A percentile compares a stretch with the other conserved stretches of the same genome.
phyloP scores from a whole-genome alignment of 2,113 vertebrate genomes.

The Hyaena hyaena region DNA sequence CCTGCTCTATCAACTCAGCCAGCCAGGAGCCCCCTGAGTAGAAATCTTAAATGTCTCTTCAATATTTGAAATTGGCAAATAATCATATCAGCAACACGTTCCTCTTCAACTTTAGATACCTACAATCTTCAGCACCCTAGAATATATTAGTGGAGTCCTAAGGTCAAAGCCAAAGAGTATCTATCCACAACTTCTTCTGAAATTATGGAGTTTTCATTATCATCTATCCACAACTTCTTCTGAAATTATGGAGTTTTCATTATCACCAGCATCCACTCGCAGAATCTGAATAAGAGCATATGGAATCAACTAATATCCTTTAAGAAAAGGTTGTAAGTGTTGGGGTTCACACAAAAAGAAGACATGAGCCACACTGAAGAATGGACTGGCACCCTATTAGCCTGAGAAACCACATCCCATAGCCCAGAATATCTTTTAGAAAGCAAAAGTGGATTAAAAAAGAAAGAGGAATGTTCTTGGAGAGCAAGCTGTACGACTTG shows the following conservation, averaged over 20 bases:
- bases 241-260: not conserved
- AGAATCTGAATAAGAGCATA: not conserved
- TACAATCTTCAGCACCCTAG: not conserved
- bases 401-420: not conserved
- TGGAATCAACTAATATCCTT: not conserved
- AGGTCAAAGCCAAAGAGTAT: not conserved
- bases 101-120: not conserved
- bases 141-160: not conserved
- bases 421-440: conserved; percentile 58
- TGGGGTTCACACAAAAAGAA: not conserved
- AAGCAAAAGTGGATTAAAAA: conserved; percentile 51
- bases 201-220: not conserved
- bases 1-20: too few species aligned
- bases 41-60: not conserved
- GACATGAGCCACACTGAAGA: not conserved
- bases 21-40: not conserved
- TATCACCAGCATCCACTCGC: not conserved
- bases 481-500: not conserved
- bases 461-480: conserved; percentile 51
- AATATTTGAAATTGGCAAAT: not conserved
- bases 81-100: not conserved
- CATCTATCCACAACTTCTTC: not conserved
- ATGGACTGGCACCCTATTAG: not conserved
- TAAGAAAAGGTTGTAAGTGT: not conserved
- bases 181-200: not conserved